These are phyloP conservation scores for Ypsolopha sequella DNA, from an alignment of 2,888 invertebrate genomes.

Conservation along the genomic window DNA sequence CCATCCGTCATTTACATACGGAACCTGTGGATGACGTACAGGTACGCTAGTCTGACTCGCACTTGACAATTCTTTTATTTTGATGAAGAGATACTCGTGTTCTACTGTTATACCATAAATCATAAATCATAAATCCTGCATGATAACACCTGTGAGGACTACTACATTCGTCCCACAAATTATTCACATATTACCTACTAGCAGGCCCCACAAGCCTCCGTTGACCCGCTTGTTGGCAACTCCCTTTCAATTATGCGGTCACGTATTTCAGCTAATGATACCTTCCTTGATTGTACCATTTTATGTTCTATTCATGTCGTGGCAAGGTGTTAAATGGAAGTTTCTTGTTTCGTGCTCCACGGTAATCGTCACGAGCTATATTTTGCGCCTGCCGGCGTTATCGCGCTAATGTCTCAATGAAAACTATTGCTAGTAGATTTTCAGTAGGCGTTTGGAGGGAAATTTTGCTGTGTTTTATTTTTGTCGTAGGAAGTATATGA, in stretches of 20 bases:
- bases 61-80: no score
- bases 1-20: no score
- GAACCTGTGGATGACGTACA: no score
- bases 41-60: no score
- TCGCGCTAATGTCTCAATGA: conserved; percentile 9
- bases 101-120: neutral
- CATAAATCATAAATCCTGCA: no score
- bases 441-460: conserved; percentile 16
- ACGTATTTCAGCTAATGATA: conserved; percentile 42
- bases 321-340: conserved; percentile 50
- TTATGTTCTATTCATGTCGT: conserved; percentile 31
- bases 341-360: conserved; percentile 31
- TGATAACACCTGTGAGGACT: conserved; percentile 18
- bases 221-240: conserved; percentile 17
- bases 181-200: conserved; percentile 17
- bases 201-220: conserved; percentile 13
- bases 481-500: no score
- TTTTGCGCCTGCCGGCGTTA: conserved; percentile 7
- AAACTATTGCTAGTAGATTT: conserved; percentile 19
- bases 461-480: no score
- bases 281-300: conserved; percentile 20
- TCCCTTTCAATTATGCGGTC: conserved; percentile 37
- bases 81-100: neutral
- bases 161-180: conserved; percentile 23
- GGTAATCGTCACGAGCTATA: conserved; percentile 10